Conservation (phyloP, 2,888 invertebrate species). For the Lymantria monacha region DNA sequence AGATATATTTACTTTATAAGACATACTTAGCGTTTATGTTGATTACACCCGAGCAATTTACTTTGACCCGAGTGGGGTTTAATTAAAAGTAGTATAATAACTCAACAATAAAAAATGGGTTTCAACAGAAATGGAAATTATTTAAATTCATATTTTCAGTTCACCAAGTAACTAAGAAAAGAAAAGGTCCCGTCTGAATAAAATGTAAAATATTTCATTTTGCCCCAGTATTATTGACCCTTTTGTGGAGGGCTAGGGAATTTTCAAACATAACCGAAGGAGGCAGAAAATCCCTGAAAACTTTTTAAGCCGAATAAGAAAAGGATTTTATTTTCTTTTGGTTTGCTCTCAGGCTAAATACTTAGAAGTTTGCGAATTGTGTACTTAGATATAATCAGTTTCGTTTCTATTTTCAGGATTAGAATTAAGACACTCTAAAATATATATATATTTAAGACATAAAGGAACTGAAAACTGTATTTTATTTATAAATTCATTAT, state of each 20-base stretch:
- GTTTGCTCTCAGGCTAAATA: too few relatives aligned
- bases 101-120: not conserved
- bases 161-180: not conserved
- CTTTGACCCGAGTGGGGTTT: not conserved
- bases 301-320: not conserved
- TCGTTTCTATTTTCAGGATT: too few relatives aligned
- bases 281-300: not conserved
- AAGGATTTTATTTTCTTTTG: not conserved
- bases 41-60: not conserved
- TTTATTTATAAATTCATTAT: too few relatives aligned
- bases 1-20: too few relatives aligned
- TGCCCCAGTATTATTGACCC: slow-evolving; percentile 3
- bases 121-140: slow-evolving; percentile 11
- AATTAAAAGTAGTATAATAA: slow-evolving; percentile 4
- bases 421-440: too few relatives aligned
- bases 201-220: slow-evolving; percentile 4
- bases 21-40: not conserved
- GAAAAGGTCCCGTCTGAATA: not conserved
- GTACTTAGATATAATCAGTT: too few relatives aligned
- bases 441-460: too few relatives aligned
- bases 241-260: not conserved
- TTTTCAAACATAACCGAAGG: not conserved
- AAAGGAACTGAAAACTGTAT: too few relatives aligned
- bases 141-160: not conserved
- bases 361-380: too few relatives aligned